These are phyloP conservation scores for Corythaeola cristata DNA, from an alignment of 2,113 vertebrate species.

Conservation along the genomic window DNA sequence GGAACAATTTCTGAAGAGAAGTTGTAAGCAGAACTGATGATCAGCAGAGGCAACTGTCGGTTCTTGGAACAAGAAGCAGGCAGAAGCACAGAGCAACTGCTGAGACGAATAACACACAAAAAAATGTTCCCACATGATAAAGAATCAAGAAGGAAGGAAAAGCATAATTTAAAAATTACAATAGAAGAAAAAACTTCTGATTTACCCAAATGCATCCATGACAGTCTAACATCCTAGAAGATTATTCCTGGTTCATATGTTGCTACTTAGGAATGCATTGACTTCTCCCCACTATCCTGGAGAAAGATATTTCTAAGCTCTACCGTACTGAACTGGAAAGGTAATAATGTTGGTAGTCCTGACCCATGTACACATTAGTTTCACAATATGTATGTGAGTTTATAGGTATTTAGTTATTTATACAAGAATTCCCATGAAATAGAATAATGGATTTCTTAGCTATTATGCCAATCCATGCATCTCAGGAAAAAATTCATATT, in stretches of 20 bases:
- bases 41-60: background rate
- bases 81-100: background rate
- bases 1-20: background rate
- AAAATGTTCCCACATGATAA: background rate
- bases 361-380: background rate
- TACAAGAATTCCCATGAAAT: background rate
- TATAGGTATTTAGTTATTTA: background rate
- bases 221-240: background rate
- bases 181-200: background rate
- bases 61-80: background rate
- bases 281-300: accelerated
- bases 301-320: background rate
- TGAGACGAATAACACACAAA: background rate
- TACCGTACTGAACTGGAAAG: background rate
- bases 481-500: background rate
- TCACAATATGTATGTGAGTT: background rate
- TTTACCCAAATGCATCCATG: background rate
- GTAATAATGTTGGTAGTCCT: background rate
- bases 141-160: background rate
- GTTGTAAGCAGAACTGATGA: background rate
- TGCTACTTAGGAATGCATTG: background rate
- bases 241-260: background rate
- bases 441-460: background rate
- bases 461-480: background rate
- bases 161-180: background rate